Conservation (phyloP, 2,113 vertebrate species). For the Sceloporus undulatus region DNA sequence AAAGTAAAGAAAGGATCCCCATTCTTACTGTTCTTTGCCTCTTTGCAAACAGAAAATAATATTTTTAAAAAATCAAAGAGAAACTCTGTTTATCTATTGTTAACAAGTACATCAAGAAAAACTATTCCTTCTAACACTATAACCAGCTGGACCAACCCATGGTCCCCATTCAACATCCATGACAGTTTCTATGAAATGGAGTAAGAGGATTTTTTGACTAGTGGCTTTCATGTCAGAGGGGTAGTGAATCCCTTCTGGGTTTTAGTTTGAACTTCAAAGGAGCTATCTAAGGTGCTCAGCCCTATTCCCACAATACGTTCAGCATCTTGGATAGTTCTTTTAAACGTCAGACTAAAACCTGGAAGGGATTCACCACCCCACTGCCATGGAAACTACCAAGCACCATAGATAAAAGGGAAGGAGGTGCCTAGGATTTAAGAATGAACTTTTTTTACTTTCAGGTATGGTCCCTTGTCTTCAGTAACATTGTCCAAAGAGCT, state of each 20-base stretch:
- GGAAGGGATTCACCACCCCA: no score
- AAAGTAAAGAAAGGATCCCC: not conserved
- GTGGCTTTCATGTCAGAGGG: no score
- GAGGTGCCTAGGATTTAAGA: not conserved
- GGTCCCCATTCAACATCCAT: not conserved
- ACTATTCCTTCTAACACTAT: not conserved
- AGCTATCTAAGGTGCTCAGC: no score
- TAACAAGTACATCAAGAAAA: not conserved
- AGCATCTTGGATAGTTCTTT: no score
- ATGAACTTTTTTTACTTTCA: conserved; percentile 7
- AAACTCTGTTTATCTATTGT: not conserved
- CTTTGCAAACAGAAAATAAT: not conserved
- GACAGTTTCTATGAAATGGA: not conserved
- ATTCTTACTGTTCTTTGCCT: not conserved
- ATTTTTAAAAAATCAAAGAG: not conserved
- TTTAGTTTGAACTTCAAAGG: no score
- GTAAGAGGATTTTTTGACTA: no score
- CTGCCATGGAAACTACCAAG: no score
- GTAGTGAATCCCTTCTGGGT: no score
- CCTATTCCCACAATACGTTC: no score
- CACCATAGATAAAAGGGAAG: not conserved
- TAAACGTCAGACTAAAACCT: no score
- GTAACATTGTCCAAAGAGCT: not conserved
- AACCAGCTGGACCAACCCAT: not conserved
- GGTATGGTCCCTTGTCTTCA: not conserved